Base-by-base conservation (phyloP, 2,113 vertebrate genomes). In the Nyctibius bracteatus region DNA sequence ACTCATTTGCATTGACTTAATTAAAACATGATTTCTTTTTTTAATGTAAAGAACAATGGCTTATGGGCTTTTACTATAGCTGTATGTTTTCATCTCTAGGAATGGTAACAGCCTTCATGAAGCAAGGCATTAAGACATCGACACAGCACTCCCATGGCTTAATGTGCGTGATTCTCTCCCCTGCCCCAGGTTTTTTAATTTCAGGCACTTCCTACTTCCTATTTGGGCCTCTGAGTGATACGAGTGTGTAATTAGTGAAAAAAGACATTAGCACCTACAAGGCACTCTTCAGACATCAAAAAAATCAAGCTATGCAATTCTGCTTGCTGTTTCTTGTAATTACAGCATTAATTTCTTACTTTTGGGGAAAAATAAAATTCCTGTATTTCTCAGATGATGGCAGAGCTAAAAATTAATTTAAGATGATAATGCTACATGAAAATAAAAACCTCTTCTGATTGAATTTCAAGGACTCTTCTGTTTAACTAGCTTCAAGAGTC, bases 401-500 rank as follows among this genome's bases (percentile, higher is more conserved):
- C 44, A 92, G 70, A 94, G 51, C 89, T 95, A 97, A 98, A 97
- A 97, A 96, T 98, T 97, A 97, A 97, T 97, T 97, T 97, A 93
- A 95, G 93, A 96, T 96, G 95, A 98, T 98, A 96, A 95, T 73
- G 73, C 35, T 65, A 96, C 93, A 97, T 91, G 96, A 98, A 97
- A 98, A 97, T 95, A 93, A 97, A 96, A 98, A 96, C 95, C 98
- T 98, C 95, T 96, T 98, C 94, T 97, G 95, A 97, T 97, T 98
- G 96, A 97, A 98, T 98, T 98, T 98, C 98, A 98, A 98, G 98
- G 98, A 98, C 97, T 98, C 97, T 98, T 97, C 95, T 97, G 92
- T 97, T 98, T 98, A 98, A 98, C 97, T 97, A 97, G 97, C 97
- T 98, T 98, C 97, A 98, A 98, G 98, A 98, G 98, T 97, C 98